phyloP scores from a whole-genome alignment of 2,113 vertebrate genomes.

The Thalassarche chlororhynchos region DNA sequence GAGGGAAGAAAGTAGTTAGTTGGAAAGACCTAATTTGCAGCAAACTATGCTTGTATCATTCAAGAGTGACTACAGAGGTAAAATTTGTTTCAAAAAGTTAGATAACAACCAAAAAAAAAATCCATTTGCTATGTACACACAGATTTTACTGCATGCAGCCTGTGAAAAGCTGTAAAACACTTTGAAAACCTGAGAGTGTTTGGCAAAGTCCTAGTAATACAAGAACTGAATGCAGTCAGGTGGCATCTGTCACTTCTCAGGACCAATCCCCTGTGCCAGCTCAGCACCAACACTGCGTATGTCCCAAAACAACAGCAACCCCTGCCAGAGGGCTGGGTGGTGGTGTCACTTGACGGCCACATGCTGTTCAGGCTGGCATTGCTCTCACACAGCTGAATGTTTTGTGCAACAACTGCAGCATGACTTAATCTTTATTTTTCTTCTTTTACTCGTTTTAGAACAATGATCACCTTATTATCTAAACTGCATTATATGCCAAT shows the following conservation, averaged over 20 bases:
- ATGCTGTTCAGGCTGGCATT: not conserved
- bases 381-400: not conserved
- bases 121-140: rapidly evolving
- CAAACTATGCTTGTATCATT: not conserved
- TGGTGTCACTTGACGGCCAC: not conserved
- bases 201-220: not conserved
- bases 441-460: not conserved
- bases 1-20: not conserved
- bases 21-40: not conserved
- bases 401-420: not conserved
- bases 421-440: not conserved
- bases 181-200: not conserved
- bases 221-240: not conserved
- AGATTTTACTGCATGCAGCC: not conserved
- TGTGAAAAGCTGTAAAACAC: not conserved
- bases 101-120: not conserved
- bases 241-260: not conserved
- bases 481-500: not conserved
- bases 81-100: not conserved
- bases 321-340: not conserved
- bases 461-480: not conserved
- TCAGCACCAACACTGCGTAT: not conserved
- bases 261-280: not conserved
- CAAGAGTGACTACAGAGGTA: not conserved
- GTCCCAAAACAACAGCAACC: not conserved